Conservation (phyloP, 2,113 vertebrate genomes). For the Paradoxurus hermaphroditus region DNA sequence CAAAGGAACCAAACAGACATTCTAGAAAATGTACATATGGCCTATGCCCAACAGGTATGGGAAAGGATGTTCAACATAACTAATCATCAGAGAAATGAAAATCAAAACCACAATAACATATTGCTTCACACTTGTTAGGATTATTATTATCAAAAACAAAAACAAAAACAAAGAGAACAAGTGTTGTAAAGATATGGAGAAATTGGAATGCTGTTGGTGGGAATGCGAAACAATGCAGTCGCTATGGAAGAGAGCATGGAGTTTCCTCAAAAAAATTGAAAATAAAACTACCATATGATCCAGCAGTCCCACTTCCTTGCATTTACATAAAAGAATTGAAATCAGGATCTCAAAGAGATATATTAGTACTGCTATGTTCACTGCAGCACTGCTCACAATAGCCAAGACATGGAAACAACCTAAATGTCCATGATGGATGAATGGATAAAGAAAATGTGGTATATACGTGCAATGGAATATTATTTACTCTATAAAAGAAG, state of each 20-base stretch:
- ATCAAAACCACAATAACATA: background rate
- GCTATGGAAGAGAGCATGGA: background rate
- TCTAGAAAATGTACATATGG: background rate
- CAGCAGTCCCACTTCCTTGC: background rate
- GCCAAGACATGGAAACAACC: background rate
- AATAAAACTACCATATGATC: background rate
- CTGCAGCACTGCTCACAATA: background rate
- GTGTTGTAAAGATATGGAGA: background rate
- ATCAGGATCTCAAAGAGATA: background rate
- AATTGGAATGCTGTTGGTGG: background rate
- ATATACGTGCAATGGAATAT: background rate
- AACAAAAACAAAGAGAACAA: background rate
- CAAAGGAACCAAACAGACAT: background rate
- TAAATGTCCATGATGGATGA: background rate
- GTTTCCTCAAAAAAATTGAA: background rate
- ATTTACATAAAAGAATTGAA: background rate
- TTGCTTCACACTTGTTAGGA: background rate
- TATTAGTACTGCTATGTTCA: background rate
- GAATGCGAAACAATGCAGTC: background rate
- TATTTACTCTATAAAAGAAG: background rate
- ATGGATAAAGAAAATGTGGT: background rate
- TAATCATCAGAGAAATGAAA: background rate
- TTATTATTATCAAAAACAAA: background rate
- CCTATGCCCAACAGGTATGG: background rate
- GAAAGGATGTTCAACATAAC: background rate